Evolutionary conservation across 1,140 invertebrate species (phyloP), one percentile per base, ranked within the genome.

Genomic region (Drosophila littoralis): DNA sequence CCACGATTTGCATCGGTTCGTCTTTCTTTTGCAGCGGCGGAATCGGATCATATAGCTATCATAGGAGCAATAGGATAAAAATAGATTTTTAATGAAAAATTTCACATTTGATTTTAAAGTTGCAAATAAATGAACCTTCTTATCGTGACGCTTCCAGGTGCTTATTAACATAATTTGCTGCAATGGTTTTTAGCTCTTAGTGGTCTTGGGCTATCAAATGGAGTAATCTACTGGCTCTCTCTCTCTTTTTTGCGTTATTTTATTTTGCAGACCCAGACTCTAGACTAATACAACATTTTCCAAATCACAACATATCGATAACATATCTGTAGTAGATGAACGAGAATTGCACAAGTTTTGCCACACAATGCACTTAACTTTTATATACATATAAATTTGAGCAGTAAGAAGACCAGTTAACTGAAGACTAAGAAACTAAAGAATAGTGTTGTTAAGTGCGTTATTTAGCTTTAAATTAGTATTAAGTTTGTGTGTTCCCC

Each of bases 231-330:
- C 42, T 55, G 61, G 79, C 71, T 79, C 67, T 88, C 38, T 84
- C 64, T 80, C 51, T 67, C 68, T 73, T 58, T 85, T 71, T 77
- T 81, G 63, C 76, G 78, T 80, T 67, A 45, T 60, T 89, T 79
- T 89, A 75, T 68, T 82, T 91, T 90, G 69, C 90, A 91, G 90
- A 91, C 86, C 89, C 90, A 91, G 90, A 91, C 81, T 89, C 86
- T 80, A 91, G 86, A 85, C 71, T 90, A 69, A 90, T 88, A 66
- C 90, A 91, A 75, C 90, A 89, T 72, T 91, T 91, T 91, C 90
- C 81, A 91, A 91, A 90, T 86, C 90, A 91, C 90, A 91, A 90
- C 85, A 91, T 91, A 77, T 91, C 90, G 77, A 91, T 91, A 60
- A 91, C 90, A 42, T 91, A 91, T 89, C 86, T 91, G 73, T 91